Conservation (phyloP, 1,140 invertebrate species). For the Hypsibius dujardini region DNA sequence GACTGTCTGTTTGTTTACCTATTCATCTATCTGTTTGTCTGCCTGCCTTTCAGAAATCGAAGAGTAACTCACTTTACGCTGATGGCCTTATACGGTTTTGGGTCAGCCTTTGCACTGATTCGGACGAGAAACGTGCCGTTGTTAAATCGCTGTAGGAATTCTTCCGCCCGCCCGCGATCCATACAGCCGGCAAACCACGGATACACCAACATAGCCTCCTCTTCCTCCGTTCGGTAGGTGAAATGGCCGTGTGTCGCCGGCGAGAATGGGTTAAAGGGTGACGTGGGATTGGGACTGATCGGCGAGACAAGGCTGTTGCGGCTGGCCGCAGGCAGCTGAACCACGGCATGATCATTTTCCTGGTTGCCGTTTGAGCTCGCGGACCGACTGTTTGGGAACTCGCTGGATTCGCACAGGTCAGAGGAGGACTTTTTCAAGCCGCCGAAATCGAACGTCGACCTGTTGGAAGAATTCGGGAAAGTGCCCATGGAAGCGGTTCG, state of each 20-base stretch:
- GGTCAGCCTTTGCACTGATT: conserved; percentile 49
- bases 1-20: no score
- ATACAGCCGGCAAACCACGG: conserved; percentile 52
- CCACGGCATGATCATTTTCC: background rate
- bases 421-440: background rate
- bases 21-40: background rate
- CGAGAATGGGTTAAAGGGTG: background rate
- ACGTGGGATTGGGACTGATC: background rate
- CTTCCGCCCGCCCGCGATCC: conserved; percentile 60
- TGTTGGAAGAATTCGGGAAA: background rate
- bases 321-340: background rate
- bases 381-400: no score
- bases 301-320: background rate
- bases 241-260: background rate
- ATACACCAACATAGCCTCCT: background rate
- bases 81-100: conserved; percentile 47
- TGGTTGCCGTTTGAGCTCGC: background rate
- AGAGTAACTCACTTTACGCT: conserved; percentile 65
- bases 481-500: background rate
- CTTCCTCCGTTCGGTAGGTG: background rate
- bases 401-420: no score
- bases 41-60: background rate
- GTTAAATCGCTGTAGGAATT: conserved; percentile 52
- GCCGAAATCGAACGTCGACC: background rate
- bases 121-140: conserved; percentile 75